Base-by-base conservation (phyloP, 2,888 invertebrate species). In the Lymantria dispar region DNA sequence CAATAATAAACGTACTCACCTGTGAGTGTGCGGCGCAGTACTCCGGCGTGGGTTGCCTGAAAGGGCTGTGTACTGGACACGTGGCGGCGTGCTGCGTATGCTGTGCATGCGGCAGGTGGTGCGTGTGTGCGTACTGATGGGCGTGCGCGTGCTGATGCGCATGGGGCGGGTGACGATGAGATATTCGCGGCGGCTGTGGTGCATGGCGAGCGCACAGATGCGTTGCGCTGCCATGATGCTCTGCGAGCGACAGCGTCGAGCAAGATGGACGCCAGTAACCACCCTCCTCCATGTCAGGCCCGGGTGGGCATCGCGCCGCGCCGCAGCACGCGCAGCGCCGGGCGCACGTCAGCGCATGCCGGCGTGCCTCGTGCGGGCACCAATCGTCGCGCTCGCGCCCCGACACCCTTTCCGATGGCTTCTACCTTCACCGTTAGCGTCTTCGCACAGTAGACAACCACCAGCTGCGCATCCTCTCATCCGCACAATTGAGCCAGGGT, bases 51-150 rank as follows among this genome's bases (percentile, higher is more conserved):
- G 89, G 90, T 68, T 94, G 95, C 60, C 95, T 89, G 80, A 94
- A 95, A 29, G 95, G 95, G 74, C 95, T 95, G 87, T 95, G 95
- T 73, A 95, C 95, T 43, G 95, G 95, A 74, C 95, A 95, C 73
- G 94, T 92, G 76, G 74, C 49, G 86, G 80, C 70, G 67, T 85
- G 85, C 57, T 80, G 50, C 37, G 80, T 69, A 64, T 85, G 85
- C 56, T 81, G 80, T 72, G 83, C 90, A 87, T 80, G 86, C 74
- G 73, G 87, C 69, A 78, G 76, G 69, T 83, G 92, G 65, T 83
- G 89, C 69, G 80, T 81, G 70, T 85, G 83, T 83, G 89, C 71
- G 80, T 92, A 78, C 82, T 89, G 74, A 83, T 93, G 84, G 75
- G 92, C 80, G 71, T 78, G 82, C 60, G 74, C 60, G 59, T 78